These are phyloP conservation scores for Antheraea assamensis DNA, from an alignment of 2,888 invertebrate genomes.

Conservation along the genomic window DNA sequence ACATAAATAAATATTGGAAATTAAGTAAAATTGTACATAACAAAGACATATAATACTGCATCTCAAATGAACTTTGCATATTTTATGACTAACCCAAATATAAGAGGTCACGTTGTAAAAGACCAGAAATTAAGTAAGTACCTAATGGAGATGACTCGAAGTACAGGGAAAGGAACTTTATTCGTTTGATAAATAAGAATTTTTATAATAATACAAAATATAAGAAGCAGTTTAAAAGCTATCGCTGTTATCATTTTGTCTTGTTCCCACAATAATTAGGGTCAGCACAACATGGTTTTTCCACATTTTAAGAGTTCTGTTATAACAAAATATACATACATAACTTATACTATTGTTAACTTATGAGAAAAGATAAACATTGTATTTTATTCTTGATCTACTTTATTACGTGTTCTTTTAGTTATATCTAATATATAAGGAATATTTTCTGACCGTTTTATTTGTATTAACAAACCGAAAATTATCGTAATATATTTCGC, in stretches of 20 bases:
- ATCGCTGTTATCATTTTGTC: background rate
- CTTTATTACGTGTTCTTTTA: too few relatives aligned
- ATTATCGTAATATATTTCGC: too few relatives aligned
- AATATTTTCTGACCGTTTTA: too few relatives aligned
- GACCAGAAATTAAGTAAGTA: background rate
- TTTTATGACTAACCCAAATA: background rate
- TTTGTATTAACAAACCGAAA: too few relatives aligned
- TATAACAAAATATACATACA: too few relatives aligned
- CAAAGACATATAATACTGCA: conserved; percentile 1
- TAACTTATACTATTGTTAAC: too few relatives aligned
- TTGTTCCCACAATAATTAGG: background rate
- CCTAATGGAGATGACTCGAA: background rate
- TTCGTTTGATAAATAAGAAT: background rate
- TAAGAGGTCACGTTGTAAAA: background rate
- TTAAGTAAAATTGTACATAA: background rate
- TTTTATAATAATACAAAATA: background rate
- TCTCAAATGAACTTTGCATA: background rate
- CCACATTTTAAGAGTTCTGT: too few relatives aligned
- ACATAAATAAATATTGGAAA: too few relatives aligned
- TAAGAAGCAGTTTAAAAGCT: background rate
- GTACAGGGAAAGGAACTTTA: conserved; percentile 2
- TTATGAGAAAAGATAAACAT: too few relatives aligned
- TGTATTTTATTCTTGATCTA: too few relatives aligned
- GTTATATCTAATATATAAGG: too few relatives aligned
- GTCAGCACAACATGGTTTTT: too few relatives aligned